These are phyloP conservation scores for Euwallacea fornicatus DNA, from an alignment of 1,140 invertebrate genomes.

Conservation along the genomic window DNA sequence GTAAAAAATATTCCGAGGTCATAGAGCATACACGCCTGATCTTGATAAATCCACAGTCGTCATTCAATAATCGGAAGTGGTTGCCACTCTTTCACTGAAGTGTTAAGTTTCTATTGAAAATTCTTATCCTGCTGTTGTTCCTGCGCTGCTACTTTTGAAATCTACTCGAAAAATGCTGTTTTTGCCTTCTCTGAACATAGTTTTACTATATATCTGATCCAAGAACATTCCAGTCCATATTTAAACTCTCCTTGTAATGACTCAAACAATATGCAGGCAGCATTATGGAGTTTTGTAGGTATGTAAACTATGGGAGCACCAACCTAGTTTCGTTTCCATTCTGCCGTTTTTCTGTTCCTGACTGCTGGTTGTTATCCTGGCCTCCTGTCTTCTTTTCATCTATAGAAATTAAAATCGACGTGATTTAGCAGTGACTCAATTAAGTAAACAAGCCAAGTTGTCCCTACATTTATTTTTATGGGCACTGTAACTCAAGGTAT, in stretches of 20 bases:
- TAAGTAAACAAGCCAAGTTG: too few relatives aligned
- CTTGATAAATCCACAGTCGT: too few relatives aligned
- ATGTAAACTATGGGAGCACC: constrained; percentile 34
- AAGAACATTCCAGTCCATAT: constrained; percentile 22
- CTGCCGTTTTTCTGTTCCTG: constrained; percentile 29
- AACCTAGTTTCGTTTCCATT: constrained; percentile 41
- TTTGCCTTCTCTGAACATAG: too few relatives aligned
- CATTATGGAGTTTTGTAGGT: constrained; percentile 16
- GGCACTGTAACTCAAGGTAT: too few relatives aligned
- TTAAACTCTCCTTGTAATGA: constrained; percentile 17
- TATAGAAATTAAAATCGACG: constrained; percentile 47
- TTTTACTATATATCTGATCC: too few relatives aligned
- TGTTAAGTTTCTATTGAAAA: too few relatives aligned
- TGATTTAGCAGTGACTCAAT: constrained; percentile 30
- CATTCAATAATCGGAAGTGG: too few relatives aligned
- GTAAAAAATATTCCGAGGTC: neutral
- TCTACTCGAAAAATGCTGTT: too few relatives aligned
- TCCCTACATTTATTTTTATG: too few relatives aligned
- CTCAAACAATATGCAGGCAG: constrained; percentile 14
- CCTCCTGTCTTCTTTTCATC: constrained; percentile 43
- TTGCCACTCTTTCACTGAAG: too few relatives aligned
- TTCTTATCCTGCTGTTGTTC: too few relatives aligned
- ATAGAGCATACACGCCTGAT: neutral
- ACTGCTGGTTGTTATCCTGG: constrained; percentile 32
- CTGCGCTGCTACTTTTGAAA: too few relatives aligned